A percentile compares a stretch with the other conserved stretches of the same genome.
phyloP scores from a whole-genome alignment of 2,888 invertebrate species.

The Phlogophora meticulosa region DNA sequence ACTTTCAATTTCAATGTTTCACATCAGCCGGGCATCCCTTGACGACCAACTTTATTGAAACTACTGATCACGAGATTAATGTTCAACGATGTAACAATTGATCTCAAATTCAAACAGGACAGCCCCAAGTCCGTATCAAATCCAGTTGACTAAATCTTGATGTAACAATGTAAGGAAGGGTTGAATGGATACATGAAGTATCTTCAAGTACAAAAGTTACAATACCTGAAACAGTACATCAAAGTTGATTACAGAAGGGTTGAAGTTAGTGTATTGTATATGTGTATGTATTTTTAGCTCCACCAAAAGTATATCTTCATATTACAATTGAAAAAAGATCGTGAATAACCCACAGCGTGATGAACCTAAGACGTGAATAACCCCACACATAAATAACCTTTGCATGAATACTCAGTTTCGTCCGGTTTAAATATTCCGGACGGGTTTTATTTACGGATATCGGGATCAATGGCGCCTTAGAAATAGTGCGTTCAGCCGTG shows the following conservation, averaged over 20 bases:
- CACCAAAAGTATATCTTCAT: slow-evolving; percentile 4
- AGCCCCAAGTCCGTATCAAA: background rate
- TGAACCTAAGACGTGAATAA: slow-evolving; percentile 17
- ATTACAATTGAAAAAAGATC: slow-evolving; percentile 31
- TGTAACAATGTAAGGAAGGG: slow-evolving; percentile 1
- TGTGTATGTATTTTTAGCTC: slow-evolving; percentile 4
- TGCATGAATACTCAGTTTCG: slow-evolving; percentile 37
- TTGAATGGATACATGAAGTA: background rate
- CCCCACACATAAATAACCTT: slow-evolving; percentile 5
- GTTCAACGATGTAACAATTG: background rate
- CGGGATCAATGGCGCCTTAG: slow-evolving; percentile 61
- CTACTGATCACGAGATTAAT: too few relatives aligned
- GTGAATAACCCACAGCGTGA: slow-evolving; percentile 10
- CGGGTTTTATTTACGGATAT: slow-evolving; percentile 63
- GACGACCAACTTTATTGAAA: too few relatives aligned
- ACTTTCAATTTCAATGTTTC: too few relatives aligned
- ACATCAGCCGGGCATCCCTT: too few relatives aligned
- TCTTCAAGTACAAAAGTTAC: background rate
- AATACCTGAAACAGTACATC: slow-evolving; percentile 9
- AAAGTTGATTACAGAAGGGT: background rate
- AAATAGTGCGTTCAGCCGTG: slow-evolving; percentile 56
- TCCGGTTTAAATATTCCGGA: slow-evolving; percentile 58
- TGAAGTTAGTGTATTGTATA: slow-evolving; percentile 1
- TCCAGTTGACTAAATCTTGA: slow-evolving; percentile 10
- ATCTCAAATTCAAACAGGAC: background rate